phyloP scores from a whole-genome alignment of 2,113 vertebrate species.

The Scopus umbretta region DNA sequence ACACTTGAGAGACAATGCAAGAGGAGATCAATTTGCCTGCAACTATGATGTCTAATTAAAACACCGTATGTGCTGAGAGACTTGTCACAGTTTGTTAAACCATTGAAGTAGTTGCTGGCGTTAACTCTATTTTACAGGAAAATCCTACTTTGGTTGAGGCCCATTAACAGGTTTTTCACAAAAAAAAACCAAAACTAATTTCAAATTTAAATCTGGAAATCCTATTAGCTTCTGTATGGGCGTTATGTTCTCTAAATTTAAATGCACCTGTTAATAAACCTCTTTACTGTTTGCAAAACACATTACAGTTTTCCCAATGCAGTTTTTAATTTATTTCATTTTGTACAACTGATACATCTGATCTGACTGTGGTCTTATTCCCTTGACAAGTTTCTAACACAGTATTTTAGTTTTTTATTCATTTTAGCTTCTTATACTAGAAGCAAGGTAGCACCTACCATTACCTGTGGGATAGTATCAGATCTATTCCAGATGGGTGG shows the following conservation, averaged over 20 bases:
- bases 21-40: not conserved
- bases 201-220: not conserved
- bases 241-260: not conserved
- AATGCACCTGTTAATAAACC: not conserved
- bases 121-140: slow-evolving; percentile 9
- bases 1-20: slow-evolving; percentile 7
- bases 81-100: slow-evolving; percentile 26
- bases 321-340: not conserved
- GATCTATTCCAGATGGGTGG: not conserved
- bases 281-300: not conserved
- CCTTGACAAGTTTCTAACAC: not conserved
- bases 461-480: not conserved
- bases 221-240: not conserved
- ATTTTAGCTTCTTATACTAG: not conserved
- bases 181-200: not conserved
- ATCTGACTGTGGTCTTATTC: not conserved
- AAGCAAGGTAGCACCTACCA: not conserved
- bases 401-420: not conserved
- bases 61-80: not conserved
- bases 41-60: slow-evolving; percentile 39
- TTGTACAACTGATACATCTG: not conserved
- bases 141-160: not conserved
- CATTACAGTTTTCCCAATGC: not conserved
- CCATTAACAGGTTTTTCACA: not conserved
- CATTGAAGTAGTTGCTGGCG: not conserved